Evolutionary conservation across 2,888 invertebrate species (phyloP).

Genomic region (Chymomyza caudatula): DNA sequence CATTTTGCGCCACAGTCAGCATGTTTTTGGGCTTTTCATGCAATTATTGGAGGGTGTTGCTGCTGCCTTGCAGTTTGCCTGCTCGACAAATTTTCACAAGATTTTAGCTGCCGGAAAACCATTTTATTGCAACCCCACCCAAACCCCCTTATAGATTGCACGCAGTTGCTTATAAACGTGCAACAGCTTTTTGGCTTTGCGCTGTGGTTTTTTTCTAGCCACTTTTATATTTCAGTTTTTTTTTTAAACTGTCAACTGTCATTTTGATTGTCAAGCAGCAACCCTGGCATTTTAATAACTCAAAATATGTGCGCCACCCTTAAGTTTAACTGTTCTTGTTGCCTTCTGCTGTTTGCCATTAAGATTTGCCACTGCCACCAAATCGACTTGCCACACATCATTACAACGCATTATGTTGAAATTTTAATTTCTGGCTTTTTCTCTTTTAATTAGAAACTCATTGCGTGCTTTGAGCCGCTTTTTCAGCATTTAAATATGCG

Average conservation of each 20-base stretch:
- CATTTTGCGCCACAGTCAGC: conserved; percentile 60
- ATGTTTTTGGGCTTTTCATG: conserved; percentile 58
- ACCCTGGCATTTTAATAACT: conserved; percentile 38
- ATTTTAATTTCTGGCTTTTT: background rate
- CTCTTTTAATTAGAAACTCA: conserved; percentile 64
- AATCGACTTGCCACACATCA: conserved; percentile 70
- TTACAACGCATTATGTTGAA: conserved; percentile 36
- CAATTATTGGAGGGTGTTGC: conserved; percentile 54
- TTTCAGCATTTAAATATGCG: conserved; percentile 59
- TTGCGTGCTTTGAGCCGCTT: conserved; percentile 53
- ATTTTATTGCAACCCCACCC: conserved; percentile 5
- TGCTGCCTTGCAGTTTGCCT: conserved; percentile 44
- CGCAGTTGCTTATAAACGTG: background rate
- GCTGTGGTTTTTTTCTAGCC: background rate
- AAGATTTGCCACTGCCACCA: conserved; percentile 57
- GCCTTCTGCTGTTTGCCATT: conserved; percentile 57
- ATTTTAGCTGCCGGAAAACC: conserved; percentile 51
- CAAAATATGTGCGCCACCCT: background rate
- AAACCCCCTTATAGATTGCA: background rate
- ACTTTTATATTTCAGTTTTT: background rate
- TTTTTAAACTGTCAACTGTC: background rate
- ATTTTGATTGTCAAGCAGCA: conserved; percentile 10
- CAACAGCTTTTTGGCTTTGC: conserved; percentile 32
- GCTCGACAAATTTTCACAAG: conserved; percentile 72
- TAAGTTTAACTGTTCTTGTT: background rate